Base-by-base conservation (phyloP, 2,797 vertebrate species). In the Coendou prehensilis region DNA sequence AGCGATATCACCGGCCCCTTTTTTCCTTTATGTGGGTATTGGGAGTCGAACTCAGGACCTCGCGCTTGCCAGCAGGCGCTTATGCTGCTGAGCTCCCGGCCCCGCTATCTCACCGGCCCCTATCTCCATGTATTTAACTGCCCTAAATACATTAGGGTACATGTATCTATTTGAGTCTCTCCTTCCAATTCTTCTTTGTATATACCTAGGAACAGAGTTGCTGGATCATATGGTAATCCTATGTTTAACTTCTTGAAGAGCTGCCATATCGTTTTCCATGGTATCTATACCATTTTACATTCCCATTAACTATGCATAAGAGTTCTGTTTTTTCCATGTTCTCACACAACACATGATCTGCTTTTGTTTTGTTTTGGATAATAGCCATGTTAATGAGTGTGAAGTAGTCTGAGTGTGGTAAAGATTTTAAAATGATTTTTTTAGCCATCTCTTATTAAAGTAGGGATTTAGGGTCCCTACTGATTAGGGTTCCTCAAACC, bases 331-430 rank as follows among this genome's bases (percentile, higher is more conserved):
- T 86, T 47, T n/a, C n/a, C 23, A 30, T 3, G 17, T 94, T 45
- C 37, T 93, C 56, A 37, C 71, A 41, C 22, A 64, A 47, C n/a
- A 41, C 47, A 15, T 54, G 7, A 28, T 45, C 56, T 64, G 23
- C n/a, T 83, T 86, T 89, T 93, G 63, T 71, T 78, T 61, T 75
- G 15, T 52, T 86, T 95, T 75, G 57, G 57, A 56, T n/a, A 71
- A 45, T 78, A 67, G 30, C 23, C 6, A 20, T 57, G 59, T 47
- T 91, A 28, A 26, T 82, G 67, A 23, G 4, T 69, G 4, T 69
- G 28, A 76, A 67, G 17, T 64, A 7, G 3, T 54, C 14, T 92
- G 76, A 26, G 47, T 75, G 79, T 63, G 69, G 56, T 73, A 91
- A 54, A 54, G 54, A 63, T 63, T n/a, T 84, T 83, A 22, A 91